Evolutionary conservation across 2,888 invertebrate genomes (phyloP), one percentile per base, ranked within the genome.

Genomic region (Watsonalla binaria): DNA sequence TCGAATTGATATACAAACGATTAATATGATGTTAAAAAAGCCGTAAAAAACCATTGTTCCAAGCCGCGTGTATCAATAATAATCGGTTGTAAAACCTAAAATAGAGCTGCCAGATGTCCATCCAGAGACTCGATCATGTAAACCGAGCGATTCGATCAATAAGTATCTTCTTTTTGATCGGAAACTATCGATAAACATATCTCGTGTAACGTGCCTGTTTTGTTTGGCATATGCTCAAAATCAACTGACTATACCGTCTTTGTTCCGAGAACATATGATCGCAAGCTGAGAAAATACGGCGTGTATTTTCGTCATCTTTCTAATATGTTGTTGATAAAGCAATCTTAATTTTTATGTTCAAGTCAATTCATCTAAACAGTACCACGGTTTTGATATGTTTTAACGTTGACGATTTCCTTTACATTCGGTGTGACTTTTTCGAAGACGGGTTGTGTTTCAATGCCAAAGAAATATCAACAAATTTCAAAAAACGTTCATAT

Each of bases 141-240:
- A 68, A 68, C 63, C 39, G 11, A 37, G 11, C 56, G 45, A 61
- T 59, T 70, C 47, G 57, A 64, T 63, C 69, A 70, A 72, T 73
- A 71, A 74, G 72, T 65, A 56, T 54, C 65, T 69, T 72, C 73
- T 71, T 74, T 75, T 80, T 75, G 76, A 78, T 79, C 74, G 68
- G 70, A 73, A 69, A 72, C 55, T 66, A 61, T 73, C 62, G 66
- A 73, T 76, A 75, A 75, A 78, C 70, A 66, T 50, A 51, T 54
- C 54, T 65, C 56, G 54, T 55, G 63, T 60, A 60, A 66, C 66
- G 56, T 52, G 58, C 63, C 55, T 77, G 76, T 80, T 77, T 75
- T 71, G 60, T 54, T 80, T 82, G 82, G 81, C 82, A 54, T 59
- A 51, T 34, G 65, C 68, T 78, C 80, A 80, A 76, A 57, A 55